A percentile compares a stretch with the other conserved stretches of the same genome.
These are phyloP conservation scores for Octodonta nipae DNA, from an alignment of 2,888 invertebrate species.

Conservation along the genomic window DNA sequence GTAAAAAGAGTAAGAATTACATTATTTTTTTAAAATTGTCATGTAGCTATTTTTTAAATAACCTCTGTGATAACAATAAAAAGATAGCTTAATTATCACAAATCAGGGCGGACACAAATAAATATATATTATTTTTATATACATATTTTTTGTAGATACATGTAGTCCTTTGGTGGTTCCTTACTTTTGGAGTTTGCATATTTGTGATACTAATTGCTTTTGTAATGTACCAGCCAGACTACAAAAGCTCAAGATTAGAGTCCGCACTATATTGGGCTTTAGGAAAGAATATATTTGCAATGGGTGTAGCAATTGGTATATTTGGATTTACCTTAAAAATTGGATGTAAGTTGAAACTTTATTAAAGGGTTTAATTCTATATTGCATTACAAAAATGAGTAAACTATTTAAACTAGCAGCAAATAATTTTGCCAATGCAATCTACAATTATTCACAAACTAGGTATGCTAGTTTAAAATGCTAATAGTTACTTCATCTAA, in stretches of 20 bases:
- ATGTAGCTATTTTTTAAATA: background rate
- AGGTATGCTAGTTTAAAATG: too few relatives aligned
- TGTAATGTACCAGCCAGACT: constrained; percentile 26
- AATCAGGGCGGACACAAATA: too few relatives aligned
- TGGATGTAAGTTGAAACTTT: constrained; percentile 20
- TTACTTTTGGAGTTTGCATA: constrained; percentile 20
- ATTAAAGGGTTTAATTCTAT: too few relatives aligned
- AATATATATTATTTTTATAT: too few relatives aligned
- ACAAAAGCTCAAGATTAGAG: constrained; percentile 27
- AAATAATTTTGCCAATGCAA: background rate
- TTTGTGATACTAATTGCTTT: constrained; percentile 18
- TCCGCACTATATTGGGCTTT: constrained; percentile 34
- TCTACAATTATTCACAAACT: background rate
- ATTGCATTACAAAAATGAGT: too few relatives aligned
- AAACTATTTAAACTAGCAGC: too few relatives aligned
- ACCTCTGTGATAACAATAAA: too few relatives aligned
- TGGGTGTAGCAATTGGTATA: constrained; percentile 25
- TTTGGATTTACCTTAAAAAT: constrained; percentile 20
- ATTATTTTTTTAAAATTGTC: background rate
- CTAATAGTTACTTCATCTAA: too few relatives aligned
- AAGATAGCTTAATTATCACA: too few relatives aligned
- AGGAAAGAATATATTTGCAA: constrained; percentile 31
- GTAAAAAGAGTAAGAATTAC: constrained; percentile 16
- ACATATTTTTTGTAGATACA: constrained; percentile 17
- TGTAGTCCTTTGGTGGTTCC: constrained; percentile 22